Evolutionary conservation across 2,888 invertebrate genomes (phyloP), one percentile per base, ranked within the genome.

Genomic region (Zaprionus obscuricornis): DNA sequence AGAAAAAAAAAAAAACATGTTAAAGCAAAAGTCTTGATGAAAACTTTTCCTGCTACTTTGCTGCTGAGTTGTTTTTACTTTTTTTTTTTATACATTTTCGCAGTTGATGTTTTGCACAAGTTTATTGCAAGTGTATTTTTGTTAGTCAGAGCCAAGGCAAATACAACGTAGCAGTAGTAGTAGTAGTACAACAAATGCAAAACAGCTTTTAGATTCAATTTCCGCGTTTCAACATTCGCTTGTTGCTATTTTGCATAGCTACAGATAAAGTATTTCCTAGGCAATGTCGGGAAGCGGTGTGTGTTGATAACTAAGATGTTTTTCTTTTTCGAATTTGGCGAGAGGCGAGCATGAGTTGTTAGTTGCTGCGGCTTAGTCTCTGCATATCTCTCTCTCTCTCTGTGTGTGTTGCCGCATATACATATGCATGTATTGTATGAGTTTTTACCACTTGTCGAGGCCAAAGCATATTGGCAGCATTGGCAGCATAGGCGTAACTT

Each of bases 151-250:
- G 33, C 26, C 37, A 42, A 20, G n/a, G 40, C 46, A 47, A 51
- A 37, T 40, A 56, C 46, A 39, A 62, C 33, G n/a, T n/a, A 52
- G 49, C 33, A 31, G 18, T 11, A 37, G 33, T 42, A 31, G 39
- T 50, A 39, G 24, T 31, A 20, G 49, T 13, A 11, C 42, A 46
- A 34, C 36, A 51, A 51, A 37, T 40, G 24, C 45, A 57, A 52
- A 60, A 62, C 65, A 69, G 77, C 59, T 81, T 77, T 73, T 67
- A 66, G 75, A 85, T 81, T 82, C 82, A 81, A 81, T 81, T 85
- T 81, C 79, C 85, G 78, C 75, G 64, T 54, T n/a, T 73, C 57
- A 60, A 66, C 77, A 58, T 68, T 58, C 47, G 73, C 68, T 74
- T 74, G 75, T 72, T 79, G 71, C 77, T 75, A 51, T 79, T 83